These are phyloP conservation scores for Drosophila monieri DNA, from an alignment of 2,888 invertebrate species.

Conservation along the genomic window DNA sequence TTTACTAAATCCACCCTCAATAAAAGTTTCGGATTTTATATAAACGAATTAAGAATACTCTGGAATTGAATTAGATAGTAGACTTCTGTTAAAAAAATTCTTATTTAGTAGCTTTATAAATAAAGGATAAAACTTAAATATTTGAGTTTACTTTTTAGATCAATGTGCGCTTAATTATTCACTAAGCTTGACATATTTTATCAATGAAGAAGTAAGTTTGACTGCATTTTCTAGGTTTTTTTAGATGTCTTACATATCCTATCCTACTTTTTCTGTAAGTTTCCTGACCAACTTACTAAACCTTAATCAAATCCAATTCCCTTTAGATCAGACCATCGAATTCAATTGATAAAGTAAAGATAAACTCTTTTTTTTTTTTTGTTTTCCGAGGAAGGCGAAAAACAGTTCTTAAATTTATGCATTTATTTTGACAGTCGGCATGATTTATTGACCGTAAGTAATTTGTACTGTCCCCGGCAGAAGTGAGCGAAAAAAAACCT, in stretches of 20 bases:
- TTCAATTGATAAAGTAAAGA: conserved; percentile 59
- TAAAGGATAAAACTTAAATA: not conserved
- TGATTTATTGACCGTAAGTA: conserved; percentile 84
- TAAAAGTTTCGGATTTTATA: not conserved
- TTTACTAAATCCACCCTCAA: conserved; percentile 40
- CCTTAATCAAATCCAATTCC: conserved; percentile 68
- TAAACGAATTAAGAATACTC: conserved; percentile 15
- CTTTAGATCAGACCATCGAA: conserved; percentile 30
- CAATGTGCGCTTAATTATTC: too few species aligned
- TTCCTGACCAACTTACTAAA: conserved; percentile 54
- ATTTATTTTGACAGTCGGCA: conserved; percentile 80
- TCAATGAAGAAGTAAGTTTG: not conserved
- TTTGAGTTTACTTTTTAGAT: not conserved
- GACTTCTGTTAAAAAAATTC: not conserved
- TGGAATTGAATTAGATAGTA: not conserved
- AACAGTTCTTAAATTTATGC: conserved; percentile 71
- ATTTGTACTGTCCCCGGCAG: conserved; percentile 68
- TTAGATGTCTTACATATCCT: not conserved
- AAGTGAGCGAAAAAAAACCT: conserved; percentile 10
- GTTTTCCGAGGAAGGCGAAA: conserved; percentile 40
- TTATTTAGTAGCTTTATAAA: not conserved
- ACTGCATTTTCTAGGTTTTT: not conserved
- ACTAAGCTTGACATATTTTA: not conserved
- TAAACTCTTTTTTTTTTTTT: conserved; percentile 32
- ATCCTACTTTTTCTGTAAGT: not conserved